phyloP scores from a whole-genome alignment of 2,888 invertebrate species.

The Oscheius sp. region DNA sequence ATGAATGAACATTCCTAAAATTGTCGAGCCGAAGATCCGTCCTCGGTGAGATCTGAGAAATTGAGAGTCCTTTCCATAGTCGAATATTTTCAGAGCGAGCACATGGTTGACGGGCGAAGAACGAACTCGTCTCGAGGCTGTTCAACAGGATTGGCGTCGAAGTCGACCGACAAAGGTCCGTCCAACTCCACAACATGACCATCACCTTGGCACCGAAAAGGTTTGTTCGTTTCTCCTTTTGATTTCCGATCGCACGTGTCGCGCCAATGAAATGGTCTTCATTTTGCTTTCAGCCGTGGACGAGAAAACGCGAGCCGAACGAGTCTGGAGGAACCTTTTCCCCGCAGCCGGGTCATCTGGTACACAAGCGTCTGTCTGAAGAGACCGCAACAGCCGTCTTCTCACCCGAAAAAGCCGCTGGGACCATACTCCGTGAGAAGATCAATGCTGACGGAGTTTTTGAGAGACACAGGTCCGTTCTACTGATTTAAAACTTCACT shows the following conservation, averaged over 20 bases:
- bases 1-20: conserved; percentile 19
- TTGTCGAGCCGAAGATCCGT: conserved; percentile 19
- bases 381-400: background rate
- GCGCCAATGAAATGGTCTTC: background rate
- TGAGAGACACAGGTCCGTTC: conserved; percentile 27
- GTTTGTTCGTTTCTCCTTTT: background rate
- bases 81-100: conserved; percentile 45
- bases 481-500: background rate
- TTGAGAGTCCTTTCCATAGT: background rate
- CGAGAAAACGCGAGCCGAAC: conserved; percentile 20
- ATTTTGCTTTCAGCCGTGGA: conserved; percentile 34
- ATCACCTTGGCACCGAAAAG: background rate
- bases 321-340: background rate
- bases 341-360: background rate
- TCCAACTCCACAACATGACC: background rate
- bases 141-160: conserved; percentile 71
- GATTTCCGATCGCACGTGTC: background rate
- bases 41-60: conserved; percentile 3
- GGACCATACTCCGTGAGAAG: no score
- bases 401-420: background rate
- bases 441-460: conserved; percentile 8
- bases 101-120: conserved; percentile 68
- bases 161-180: conserved; percentile 60
- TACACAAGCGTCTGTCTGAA: background rate
- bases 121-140: conserved; percentile 69